Conservation (phyloP, 37 sponge, comb jelly and placozoan species). For the Eunapius fragilis region DNA sequence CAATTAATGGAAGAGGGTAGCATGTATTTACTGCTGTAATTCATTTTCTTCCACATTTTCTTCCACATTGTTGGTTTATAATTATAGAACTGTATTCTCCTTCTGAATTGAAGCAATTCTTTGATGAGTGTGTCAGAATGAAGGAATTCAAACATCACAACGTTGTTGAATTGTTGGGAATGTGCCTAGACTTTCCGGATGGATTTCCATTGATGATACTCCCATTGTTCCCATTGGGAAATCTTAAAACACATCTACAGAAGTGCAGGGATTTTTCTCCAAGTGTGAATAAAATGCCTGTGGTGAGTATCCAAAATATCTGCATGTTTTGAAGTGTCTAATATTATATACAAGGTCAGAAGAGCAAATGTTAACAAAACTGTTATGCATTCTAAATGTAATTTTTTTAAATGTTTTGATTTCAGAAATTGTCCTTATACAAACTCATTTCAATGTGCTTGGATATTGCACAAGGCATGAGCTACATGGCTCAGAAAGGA, state of each 20-base stretch:
- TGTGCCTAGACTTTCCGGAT: constrained; percentile 32
- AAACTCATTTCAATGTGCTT: background rate
- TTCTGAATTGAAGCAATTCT: constrained; percentile 16
- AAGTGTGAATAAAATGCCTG: background rate
- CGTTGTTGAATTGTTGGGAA: constrained; percentile 14
- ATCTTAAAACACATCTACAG: constrained; percentile 15
- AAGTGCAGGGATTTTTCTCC: background rate
- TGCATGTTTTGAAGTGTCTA: too few relatives aligned
- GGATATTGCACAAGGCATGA: background rate
- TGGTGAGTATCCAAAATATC: background rate
- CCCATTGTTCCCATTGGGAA: constrained; percentile 16
- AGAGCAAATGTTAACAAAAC: too few relatives aligned
- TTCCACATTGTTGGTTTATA: background rate
- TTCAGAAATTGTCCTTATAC: background rate
- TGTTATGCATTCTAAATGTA: too few relatives aligned
- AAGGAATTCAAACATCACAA: constrained; percentile 27
- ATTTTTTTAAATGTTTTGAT: background rate
- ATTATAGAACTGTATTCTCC: background rate
- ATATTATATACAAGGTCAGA: too few relatives aligned
- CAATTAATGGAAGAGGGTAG: too few relatives aligned
- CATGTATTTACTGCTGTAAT: too few relatives aligned
- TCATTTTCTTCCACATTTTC: too few relatives aligned
- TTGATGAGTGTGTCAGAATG: constrained; percentile 29
- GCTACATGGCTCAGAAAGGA: background rate
- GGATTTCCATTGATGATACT: constrained; percentile 21